Conservation (phyloP, 2,888 invertebrate genomes). For the Biston stratarius region DNA sequence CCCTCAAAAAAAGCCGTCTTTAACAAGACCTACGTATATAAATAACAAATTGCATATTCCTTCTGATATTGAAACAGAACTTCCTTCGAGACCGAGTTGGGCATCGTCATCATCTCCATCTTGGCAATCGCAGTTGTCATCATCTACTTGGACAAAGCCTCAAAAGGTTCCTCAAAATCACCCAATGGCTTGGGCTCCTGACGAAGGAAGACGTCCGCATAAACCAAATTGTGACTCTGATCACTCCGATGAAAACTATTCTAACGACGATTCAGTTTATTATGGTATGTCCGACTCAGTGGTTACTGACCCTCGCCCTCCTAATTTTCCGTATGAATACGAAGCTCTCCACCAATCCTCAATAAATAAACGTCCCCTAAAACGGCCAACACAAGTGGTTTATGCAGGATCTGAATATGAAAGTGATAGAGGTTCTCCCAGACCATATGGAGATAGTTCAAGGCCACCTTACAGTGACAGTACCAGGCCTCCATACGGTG, state of each 20-base stretch:
- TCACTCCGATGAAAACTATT: conserved; percentile 66
- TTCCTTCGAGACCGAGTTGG: conserved; percentile 72
- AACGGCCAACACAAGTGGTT: conserved; percentile 79
- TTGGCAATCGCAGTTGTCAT: conserved; percentile 29
- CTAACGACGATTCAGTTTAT: conserved; percentile 67
- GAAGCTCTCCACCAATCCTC: conserved; percentile 74
- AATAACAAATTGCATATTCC: conserved; percentile 74
- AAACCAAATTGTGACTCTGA: conserved; percentile 78
- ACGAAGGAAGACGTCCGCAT: conserved; percentile 74
- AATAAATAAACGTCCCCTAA: conserved; percentile 67
- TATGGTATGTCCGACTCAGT: conserved; percentile 78
- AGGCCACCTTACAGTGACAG: conserved; percentile 19
- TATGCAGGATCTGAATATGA: conserved; percentile 82
- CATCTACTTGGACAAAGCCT: conserved; percentile 52
- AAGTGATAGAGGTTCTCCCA: conserved; percentile 67
- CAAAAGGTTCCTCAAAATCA: conserved; percentile 59
- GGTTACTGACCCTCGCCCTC: conserved; percentile 80
- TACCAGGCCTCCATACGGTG: conserved; percentile 87
- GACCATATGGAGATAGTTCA: conserved; percentile 68
- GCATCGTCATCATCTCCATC: conserved; percentile 52
- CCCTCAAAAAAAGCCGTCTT: conserved; percentile 69
- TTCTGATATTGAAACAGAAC: conserved; percentile 70
- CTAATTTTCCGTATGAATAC: conserved; percentile 80
- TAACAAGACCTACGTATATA: conserved; percentile 71
- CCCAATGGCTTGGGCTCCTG: conserved; percentile 73